A percentile compares a stretch with the other conserved stretches of the same genome.
Evolutionary conservation across 2,888 invertebrate species (phyloP).

Genomic region (Epinotia demarniana): DNA sequence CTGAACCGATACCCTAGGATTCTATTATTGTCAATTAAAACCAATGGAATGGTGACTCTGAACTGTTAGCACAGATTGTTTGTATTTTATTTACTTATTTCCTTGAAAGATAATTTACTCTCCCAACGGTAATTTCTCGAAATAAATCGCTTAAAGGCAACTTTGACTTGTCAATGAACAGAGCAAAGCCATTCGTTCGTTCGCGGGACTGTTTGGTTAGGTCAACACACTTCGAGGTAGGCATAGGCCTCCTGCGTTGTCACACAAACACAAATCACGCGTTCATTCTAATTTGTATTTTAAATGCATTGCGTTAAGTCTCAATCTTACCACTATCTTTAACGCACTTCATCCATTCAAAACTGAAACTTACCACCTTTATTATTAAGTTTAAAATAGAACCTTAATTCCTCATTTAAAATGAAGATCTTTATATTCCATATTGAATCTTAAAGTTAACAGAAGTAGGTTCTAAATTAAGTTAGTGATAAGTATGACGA

Average conservation of each 20-base stretch:
- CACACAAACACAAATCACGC: slow-evolving; percentile 10
- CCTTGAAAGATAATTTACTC: neutral
- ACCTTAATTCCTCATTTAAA: neutral
- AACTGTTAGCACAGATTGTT: neutral
- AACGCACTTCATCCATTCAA: neutral
- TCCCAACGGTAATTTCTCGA: neutral
- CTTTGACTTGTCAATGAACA: slow-evolving; percentile 65
- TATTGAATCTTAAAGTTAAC: neutral
- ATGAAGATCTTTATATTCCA: neutral
- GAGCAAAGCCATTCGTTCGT: slow-evolving; percentile 65
- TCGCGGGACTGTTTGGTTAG: slow-evolving; percentile 71
- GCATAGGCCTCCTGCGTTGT: slow-evolving; percentile 38
- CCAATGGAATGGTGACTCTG: neutral
- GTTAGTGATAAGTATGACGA: neutral
- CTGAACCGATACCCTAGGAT: neutral
- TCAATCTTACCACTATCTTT: neutral
- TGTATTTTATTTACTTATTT: neutral
- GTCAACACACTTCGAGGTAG: slow-evolving; percentile 58
- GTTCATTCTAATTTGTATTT: slow-evolving; percentile 11
- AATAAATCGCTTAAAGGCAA: neutral
- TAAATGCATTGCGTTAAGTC: neutral
- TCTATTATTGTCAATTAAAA: neutral
- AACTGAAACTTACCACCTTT: neutral
- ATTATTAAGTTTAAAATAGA: slow-evolving; percentile 1
- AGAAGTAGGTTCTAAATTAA: neutral